phyloP scores from a whole-genome alignment of 2,888 invertebrate species.

The Clanis bilineata region DNA sequence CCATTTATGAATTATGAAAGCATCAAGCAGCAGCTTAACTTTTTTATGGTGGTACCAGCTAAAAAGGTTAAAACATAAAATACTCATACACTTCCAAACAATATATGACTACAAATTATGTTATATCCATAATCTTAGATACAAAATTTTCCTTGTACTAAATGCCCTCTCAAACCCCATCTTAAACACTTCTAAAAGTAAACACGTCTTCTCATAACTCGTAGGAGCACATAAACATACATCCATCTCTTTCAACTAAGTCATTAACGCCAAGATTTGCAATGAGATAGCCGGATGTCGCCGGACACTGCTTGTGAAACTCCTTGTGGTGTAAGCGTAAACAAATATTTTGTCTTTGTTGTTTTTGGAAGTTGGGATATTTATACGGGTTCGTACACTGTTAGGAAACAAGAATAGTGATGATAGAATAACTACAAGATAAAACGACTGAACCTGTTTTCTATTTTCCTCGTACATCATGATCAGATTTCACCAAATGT shows the following conservation, averaged over 20 bases:
- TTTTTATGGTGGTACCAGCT: too few species aligned
- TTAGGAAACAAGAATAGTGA: not conserved
- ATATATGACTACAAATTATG: too few species aligned
- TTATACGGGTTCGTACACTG: not conserved
- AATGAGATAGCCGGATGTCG: slow-evolving; percentile 39
- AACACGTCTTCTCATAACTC: not conserved
- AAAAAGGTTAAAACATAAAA: too few species aligned
- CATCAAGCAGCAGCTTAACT: too few species aligned
- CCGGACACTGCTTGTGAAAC: slow-evolving; percentile 41
- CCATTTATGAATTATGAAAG: not conserved
- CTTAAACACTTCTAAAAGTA: not conserved
- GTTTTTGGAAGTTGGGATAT: not conserved
- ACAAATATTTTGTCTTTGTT: slow-evolving; percentile 18
- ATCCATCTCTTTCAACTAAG: slow-evolving; percentile 39
- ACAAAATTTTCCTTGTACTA: not conserved
- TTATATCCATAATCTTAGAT: too few species aligned
- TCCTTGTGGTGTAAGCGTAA: slow-evolving; percentile 12
- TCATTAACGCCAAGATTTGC: slow-evolving; percentile 50
- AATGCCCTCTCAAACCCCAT: not conserved
- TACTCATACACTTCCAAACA: too few species aligned
- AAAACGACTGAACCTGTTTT: too few species aligned
- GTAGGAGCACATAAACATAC: slow-evolving; percentile 20
- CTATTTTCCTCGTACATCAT: too few species aligned
- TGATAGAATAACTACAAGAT: too few species aligned
- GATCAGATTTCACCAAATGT: too few species aligned